Evolutionary conservation across 1,140 invertebrate species (phyloP).

Genomic region (Drosophila hydei): DNA sequence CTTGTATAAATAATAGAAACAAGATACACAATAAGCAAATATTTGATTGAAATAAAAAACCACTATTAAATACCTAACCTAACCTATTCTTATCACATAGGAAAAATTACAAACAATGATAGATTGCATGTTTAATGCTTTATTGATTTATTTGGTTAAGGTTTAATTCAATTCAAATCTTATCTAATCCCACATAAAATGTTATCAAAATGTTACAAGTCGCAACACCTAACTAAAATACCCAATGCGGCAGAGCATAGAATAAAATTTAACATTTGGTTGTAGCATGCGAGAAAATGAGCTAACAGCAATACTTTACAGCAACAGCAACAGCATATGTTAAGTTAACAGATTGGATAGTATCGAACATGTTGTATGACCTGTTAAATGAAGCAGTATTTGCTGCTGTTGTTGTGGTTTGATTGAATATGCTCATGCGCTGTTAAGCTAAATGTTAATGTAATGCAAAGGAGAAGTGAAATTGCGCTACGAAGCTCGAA

Average conservation of each 20-base stretch:
- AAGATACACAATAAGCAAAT: too few species aligned
- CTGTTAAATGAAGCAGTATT: constrained; percentile 35
- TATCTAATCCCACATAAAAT: too few species aligned
- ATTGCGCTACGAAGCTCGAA: background rate
- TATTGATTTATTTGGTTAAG: too few species aligned
- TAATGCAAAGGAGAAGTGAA: background rate
- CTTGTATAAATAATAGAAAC: too few species aligned
- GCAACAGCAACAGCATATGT: constrained; percentile 2
- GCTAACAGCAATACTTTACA: background rate
- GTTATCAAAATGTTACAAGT: background rate
- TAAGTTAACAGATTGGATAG: constrained; percentile 28
- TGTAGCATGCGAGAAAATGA: constrained; percentile 66
- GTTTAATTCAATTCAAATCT: too few species aligned
- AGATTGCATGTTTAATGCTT: too few species aligned
- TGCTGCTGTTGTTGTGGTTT: constrained; percentile 5
- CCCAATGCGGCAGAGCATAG: background rate
- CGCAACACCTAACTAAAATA: background rate
- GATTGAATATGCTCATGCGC: background rate
- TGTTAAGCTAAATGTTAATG: constrained; percentile 18
- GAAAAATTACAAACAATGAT: too few species aligned
- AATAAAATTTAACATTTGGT: background rate
- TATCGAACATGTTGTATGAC: constrained; percentile 56
- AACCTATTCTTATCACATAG: too few species aligned
- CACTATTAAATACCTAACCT: too few species aligned
- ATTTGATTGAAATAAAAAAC: too few species aligned